Percentiles rank a stretch among this genome's conserved stretches.
Conservation (phyloP, 2,113 vertebrate species). For the Lynx canadensis region DNA sequence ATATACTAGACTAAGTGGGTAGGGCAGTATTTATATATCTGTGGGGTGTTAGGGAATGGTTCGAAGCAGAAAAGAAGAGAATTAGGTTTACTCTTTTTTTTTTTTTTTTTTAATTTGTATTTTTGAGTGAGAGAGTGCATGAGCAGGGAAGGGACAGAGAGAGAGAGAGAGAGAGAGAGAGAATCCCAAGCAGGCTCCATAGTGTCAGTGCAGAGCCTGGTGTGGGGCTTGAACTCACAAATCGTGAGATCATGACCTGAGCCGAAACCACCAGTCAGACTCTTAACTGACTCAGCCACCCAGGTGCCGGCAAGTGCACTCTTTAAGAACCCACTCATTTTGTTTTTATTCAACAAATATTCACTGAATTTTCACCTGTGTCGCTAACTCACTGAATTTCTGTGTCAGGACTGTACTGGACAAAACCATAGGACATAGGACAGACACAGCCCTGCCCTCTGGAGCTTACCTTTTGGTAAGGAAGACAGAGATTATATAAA, state of each 20-base stretch:
- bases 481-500: background rate
- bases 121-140: too few species aligned
- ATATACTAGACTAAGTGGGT: background rate
- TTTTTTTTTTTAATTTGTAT: too few species aligned
- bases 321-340: background rate
- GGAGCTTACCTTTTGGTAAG: background rate
- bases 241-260: too few species aligned
- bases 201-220: too few species aligned
- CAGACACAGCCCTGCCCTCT: background rate
- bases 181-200: too few species aligned
- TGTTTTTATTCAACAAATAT: background rate
- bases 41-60: background rate
- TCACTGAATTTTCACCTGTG: background rate
- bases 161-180: too few species aligned
- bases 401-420: background rate
- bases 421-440: too few species aligned
- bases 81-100: background rate
- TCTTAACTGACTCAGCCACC: too few species aligned
- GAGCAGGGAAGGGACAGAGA: too few species aligned
- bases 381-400: background rate
- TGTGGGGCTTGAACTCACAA: too few species aligned
- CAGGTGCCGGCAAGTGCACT: too few species aligned
- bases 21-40: background rate
- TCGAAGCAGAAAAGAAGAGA: background rate
- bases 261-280: too few species aligned